Percentiles rank a stretch among this genome's conserved stretches.
Evolutionary conservation across 1,140 invertebrate genomes (phyloP).

Genomic region (Drosophila parvula): DNA sequence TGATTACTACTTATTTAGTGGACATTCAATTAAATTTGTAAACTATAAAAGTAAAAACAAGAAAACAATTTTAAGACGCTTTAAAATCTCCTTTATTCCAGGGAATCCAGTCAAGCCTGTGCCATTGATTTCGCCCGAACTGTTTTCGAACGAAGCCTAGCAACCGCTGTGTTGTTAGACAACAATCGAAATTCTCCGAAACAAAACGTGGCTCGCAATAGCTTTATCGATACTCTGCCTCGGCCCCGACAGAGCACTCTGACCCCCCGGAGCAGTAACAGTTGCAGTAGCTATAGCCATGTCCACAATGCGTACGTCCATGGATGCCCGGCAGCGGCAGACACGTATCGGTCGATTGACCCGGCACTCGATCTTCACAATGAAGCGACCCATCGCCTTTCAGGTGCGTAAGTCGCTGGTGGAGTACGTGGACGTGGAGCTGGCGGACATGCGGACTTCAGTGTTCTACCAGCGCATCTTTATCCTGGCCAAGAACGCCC

Average conservation of each 20-base stretch:
- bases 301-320: background rate
- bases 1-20: too few relatives aligned
- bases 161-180: slow-evolving; percentile 66
- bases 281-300: background rate
- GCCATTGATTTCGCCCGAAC: slow-evolving; percentile 14
- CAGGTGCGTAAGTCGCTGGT: slow-evolving; percentile 64
- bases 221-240: slow-evolving; percentile 41
- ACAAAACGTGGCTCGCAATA: slow-evolving; percentile 14
- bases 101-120: background rate
- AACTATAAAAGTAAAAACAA: background rate
- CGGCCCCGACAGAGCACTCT: background rate
- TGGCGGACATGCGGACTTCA: slow-evolving; percentile 52
- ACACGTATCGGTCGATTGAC: background rate
- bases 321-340: slow-evolving; percentile 25
- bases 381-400: slow-evolving; percentile 50
- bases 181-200: slow-evolving; percentile 27
- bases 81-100: background rate
- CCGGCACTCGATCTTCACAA: slow-evolving; percentile 37
- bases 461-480: slow-evolving; percentile 77
- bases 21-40: too few relatives aligned
- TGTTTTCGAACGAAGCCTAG: slow-evolving; percentile 25
- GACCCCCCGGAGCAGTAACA: slow-evolving; percentile 3
- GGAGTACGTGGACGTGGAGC: slow-evolving; percentile 65
- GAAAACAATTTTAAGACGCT: too few relatives aligned
- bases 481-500: slow-evolving; percentile 69